Evolutionary conservation across 2,888 invertebrate genomes (phyloP).

Genomic region (Peribatodes rhomboidaria): DNA sequence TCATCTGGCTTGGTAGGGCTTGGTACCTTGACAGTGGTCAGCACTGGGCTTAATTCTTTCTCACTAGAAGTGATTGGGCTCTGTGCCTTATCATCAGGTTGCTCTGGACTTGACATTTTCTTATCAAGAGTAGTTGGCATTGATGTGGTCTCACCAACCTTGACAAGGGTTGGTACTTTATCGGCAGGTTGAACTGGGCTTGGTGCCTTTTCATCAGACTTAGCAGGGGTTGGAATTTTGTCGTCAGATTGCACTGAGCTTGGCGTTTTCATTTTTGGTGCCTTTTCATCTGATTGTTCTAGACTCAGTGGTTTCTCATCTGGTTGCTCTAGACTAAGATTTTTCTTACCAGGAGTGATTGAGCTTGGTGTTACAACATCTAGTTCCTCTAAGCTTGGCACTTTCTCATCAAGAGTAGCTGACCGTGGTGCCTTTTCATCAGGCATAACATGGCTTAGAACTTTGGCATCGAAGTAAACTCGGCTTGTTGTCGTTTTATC

Average conservation of each 20-base stretch:
- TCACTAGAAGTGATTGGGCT: slow-evolving; percentile 26
- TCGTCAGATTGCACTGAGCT: slow-evolving; percentile 5
- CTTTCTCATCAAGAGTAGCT: slow-evolving; percentile 15
- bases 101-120: slow-evolving; percentile 12
- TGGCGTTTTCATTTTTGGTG: neutral
- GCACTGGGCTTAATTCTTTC: neutral
- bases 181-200: slow-evolving; percentile 28
- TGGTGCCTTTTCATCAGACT: slow-evolving; percentile 27
- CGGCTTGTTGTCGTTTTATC: neutral
- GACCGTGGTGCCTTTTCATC: neutral
- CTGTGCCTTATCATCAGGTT: slow-evolving; percentile 25
- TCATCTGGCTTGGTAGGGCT: neutral
- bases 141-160: neutral
- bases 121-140: slow-evolving; percentile 9
- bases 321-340: neutral
- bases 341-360: neutral
- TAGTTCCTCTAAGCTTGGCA: neutral
- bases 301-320: slow-evolving; percentile 27
- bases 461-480: too few relatives aligned
- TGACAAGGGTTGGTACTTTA: slow-evolving; percentile 23
- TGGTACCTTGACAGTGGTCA: neutral
- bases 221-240: slow-evolving; percentile 13
- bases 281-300: neutral
- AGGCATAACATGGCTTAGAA: too few relatives aligned
- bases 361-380: neutral